These are phyloP conservation scores for Chelonus formosanus DNA, from an alignment of 2,888 invertebrate genomes.

Conservation along the genomic window DNA sequence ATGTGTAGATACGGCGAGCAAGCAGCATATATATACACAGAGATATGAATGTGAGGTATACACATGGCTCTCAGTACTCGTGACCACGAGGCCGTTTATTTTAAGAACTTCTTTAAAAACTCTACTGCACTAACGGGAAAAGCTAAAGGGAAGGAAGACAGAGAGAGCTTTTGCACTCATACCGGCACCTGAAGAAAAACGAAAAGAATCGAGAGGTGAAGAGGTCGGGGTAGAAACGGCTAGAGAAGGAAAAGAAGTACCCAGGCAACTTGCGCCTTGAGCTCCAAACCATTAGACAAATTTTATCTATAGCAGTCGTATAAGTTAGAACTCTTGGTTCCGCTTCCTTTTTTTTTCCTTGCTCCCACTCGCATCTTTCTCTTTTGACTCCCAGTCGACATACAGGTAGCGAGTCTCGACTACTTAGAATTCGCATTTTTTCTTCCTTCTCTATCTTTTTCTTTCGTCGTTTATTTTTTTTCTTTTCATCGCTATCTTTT, in stretches of 20 bases:
- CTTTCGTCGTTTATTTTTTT: constrained; percentile 18
- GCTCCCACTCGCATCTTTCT: constrained; percentile 20
- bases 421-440: constrained; percentile 29
- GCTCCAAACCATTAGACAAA: constrained; percentile 59
- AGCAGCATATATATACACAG: not conserved
- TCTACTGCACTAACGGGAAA: constrained; percentile 38
- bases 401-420: constrained; percentile 20
- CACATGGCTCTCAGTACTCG: constrained; percentile 27
- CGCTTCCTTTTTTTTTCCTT: constrained; percentile 20
- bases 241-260: constrained; percentile 21
- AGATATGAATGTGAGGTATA: constrained; percentile 22
- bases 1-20: not conserved
- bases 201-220: constrained; percentile 22
- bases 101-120: constrained; percentile 59
- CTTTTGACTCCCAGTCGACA: constrained; percentile 13
- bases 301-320: constrained; percentile 57
- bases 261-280: constrained; percentile 29
- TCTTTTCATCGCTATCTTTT: constrained; percentile 22
- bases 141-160: constrained; percentile 29
- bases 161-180: constrained; percentile 9
- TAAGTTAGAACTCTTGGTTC: constrained; percentile 39
- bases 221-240: constrained; percentile 24
- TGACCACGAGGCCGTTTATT: constrained; percentile 52
- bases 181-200: constrained; percentile 24
- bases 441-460: constrained; percentile 15